These are phyloP conservation scores for Xenentodon cancila DNA, from an alignment of 2,797 vertebrate genomes.

Conservation along the genomic window DNA sequence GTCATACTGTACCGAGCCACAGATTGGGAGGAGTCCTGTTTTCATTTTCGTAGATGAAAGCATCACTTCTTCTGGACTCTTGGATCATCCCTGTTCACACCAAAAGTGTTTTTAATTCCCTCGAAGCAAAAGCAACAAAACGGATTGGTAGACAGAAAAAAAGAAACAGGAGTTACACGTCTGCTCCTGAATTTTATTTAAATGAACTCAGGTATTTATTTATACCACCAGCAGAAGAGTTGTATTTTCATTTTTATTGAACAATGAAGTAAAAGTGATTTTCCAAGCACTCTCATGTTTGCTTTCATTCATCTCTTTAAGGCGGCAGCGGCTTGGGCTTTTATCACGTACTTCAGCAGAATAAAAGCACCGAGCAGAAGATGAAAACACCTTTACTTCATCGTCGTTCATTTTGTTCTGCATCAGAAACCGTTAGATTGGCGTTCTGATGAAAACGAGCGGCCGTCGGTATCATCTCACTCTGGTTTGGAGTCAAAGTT, in stretches of 20 bases:
- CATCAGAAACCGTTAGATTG: too few species aligned
- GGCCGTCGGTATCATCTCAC: too few species aligned
- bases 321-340: too few species aligned
- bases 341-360: too few species aligned
- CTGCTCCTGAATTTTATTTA: background rate
- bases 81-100: slow-evolving; percentile 69
- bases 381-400: too few species aligned
- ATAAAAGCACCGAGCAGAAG: too few species aligned
- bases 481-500: too few species aligned
- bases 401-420: too few species aligned
- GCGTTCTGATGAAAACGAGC: too few species aligned
- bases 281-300: too few species aligned
- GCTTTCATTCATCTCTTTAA: too few species aligned
- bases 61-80: slow-evolving; percentile 51
- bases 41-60: slow-evolving; percentile 58
- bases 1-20: slow-evolving; percentile 82
- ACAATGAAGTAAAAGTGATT: background rate
- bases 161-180: background rate
- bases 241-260: slow-evolving; percentile 10
- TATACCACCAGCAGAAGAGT: background rate
- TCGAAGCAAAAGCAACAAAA: background rate
- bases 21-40: slow-evolving; percentile 67
- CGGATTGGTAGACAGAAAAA: background rate
- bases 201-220: background rate
- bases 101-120: background rate